Evolutionary conservation across 2,888 invertebrate species (phyloP), one percentile per base, ranked within the genome.

Genomic region (Cheilosia impressa): DNA sequence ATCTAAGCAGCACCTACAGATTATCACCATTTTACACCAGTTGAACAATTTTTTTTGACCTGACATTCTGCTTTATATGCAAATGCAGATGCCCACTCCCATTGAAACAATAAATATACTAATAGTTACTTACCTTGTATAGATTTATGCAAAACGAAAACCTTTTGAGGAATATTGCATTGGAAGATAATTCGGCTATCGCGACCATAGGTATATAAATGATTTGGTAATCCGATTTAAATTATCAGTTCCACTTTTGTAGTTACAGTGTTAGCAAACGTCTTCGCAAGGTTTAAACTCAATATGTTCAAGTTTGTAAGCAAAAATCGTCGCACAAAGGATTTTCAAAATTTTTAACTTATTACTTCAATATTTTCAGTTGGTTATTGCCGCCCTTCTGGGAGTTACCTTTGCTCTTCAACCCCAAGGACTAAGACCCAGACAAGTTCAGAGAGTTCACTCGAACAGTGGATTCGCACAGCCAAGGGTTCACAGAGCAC

Each of bases 361-460:
- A 53, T 55, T 22, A 22, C 2, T 45, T 60, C 65, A 57, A 88
- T 45, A 62, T 88, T 55, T 19, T 1, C 84, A 66, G 83, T 88
- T 38, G 58, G 87, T 84, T 85, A 60, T 60, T 87, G 84, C 27
- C 82, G 77, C 77, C 52, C 43, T 88, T 69, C 57, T 89, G 69
- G 72, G 89, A 63, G 87, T 77, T 9, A 82, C 58, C 19, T n/a
- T 90, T 7, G 87, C 78, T 7, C 4, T 24, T 2, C 77, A 57
- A 0, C 55, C n/a, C 2, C 47, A 47, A 47, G 9, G 2, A 9
- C 9, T 3, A 17, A 24, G 31, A 45, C 19, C 15, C 19, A 34
- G 38, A 45, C 50, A 50, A 38, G 38, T 13, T 3, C 38, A 38
- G 13, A 38, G 13, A 10, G 38, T 38, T 13, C 13, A 10, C 13